Percentiles rank a stretch among this genome's conserved stretches.
phyloP scores from a whole-genome alignment of 2,113 vertebrate genomes.

The Perca schrenkii region DNA sequence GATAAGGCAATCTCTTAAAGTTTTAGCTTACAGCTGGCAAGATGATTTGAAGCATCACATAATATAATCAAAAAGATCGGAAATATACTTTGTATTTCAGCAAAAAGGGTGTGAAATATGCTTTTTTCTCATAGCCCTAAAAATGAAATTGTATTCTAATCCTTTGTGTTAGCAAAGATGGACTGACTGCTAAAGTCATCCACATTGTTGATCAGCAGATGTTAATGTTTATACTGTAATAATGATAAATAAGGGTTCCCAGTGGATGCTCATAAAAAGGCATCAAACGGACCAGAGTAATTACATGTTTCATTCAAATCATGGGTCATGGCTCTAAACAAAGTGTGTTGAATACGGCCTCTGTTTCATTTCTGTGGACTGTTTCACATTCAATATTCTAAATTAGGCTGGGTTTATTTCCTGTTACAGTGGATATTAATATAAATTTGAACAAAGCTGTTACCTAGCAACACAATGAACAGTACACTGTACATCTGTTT shows the following conservation, averaged over 20 bases:
- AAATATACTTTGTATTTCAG: constrained; percentile 4
- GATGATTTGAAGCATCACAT: constrained; percentile 46
- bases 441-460: constrained; percentile 25
- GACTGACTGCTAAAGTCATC: constrained; percentile 12
- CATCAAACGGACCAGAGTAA: constrained; percentile 36
- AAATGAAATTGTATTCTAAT: constrained; percentile 14
- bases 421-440: constrained; percentile 12
- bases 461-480: constrained; percentile 44
- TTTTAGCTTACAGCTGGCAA: constrained; percentile 27
- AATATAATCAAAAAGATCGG: constrained; percentile 19
- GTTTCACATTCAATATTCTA: constrained; percentile 16
- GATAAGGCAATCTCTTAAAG: constrained; percentile 17
- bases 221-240: constrained; percentile 33
- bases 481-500: background rate
- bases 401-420: constrained; percentile 42
- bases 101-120: background rate
- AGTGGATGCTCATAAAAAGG: constrained; percentile 24
- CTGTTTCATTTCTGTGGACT: constrained; percentile 4
- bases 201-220: constrained; percentile 35
- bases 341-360: background rate
- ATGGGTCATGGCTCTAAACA: constrained; percentile 26
- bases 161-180: background rate
- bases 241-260: constrained; percentile 28
- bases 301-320: constrained; percentile 39
- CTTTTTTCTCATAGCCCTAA: background rate